A percentile compares a stretch with the other conserved stretches of the same genome.
These are phyloP conservation scores for Danaus melanippus DNA, from an alignment of 1,140 invertebrate species.

Conservation along the genomic window DNA sequence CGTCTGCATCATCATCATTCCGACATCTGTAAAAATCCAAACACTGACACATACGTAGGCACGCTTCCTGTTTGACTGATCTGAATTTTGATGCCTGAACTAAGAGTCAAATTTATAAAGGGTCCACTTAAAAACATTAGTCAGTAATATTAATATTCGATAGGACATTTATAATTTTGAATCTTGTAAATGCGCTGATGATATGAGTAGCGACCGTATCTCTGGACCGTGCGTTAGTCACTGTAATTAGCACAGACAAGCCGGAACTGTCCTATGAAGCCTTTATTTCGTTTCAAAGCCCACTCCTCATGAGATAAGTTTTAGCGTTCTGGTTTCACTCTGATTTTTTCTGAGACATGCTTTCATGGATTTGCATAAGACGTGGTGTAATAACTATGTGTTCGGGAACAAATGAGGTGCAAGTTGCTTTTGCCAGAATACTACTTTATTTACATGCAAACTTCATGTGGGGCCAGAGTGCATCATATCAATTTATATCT, in stretches of 20 bases:
- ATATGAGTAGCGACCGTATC: slow-evolving; percentile 47
- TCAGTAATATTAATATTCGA: slow-evolving; percentile 10
- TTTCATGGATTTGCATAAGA: slow-evolving; percentile 60
- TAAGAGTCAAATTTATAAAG: slow-evolving; percentile 38
- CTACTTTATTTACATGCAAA: slow-evolving; percentile 64
- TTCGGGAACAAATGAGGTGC: slow-evolving; percentile 61
- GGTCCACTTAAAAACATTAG: slow-evolving; percentile 8
- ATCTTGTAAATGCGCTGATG: slow-evolving; percentile 45
- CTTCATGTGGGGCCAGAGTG: slow-evolving; percentile 58
- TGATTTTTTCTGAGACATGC: slow-evolving; percentile 67
- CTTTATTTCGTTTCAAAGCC: slow-evolving; percentile 51
- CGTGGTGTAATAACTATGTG: slow-evolving; percentile 51
- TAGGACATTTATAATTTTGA: slow-evolving; percentile 33
- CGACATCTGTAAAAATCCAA: slow-evolving; percentile 90
- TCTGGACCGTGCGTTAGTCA: slow-evolving; percentile 56
- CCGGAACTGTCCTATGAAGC: slow-evolving; percentile 61
- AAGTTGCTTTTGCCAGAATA: slow-evolving; percentile 57
- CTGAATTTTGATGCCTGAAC: slow-evolving; percentile 30
- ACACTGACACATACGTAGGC: slow-evolving; percentile 72
- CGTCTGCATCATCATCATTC: slow-evolving; percentile 95
- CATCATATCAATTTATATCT: slow-evolving; percentile 57
- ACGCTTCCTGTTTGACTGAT: slow-evolving; percentile 38
- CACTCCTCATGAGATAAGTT: slow-evolving; percentile 39
- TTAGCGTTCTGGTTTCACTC: slow-evolving; percentile 51
- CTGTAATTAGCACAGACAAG: slow-evolving; percentile 62